A percentile compares a stretch with the other conserved stretches of the same genome.
Conservation (phyloP, 2,888 invertebrate genomes). For the Drosophila colorata region DNA sequence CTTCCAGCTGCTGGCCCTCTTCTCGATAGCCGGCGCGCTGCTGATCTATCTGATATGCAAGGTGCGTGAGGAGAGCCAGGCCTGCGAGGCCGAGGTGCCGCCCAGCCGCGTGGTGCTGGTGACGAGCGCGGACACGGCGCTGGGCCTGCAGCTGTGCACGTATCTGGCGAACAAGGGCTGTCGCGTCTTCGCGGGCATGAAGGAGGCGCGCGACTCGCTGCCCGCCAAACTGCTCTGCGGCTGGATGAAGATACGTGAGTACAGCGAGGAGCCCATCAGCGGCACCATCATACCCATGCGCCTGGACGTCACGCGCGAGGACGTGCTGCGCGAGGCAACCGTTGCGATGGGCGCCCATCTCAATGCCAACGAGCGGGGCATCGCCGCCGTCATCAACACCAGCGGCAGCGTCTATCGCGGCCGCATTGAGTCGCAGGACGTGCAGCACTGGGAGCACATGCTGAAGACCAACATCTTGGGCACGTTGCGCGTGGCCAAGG, state of each 20-base stretch:
- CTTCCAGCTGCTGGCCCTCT: constrained; percentile 92
- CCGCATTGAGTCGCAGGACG: constrained; percentile 89
- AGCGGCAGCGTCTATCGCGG: constrained; percentile 92
- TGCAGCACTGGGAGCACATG: constrained; percentile 88
- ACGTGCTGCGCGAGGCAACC: constrained; percentile 91
- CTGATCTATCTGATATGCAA: constrained; percentile 92
- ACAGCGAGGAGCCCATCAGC: constrained; percentile 84
- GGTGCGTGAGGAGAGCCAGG: constrained; percentile 88
- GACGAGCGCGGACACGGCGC: constrained; percentile 92
- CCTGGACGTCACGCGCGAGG: constrained; percentile 92
- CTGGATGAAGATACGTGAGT: constrained; percentile 88
- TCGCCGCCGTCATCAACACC: constrained; percentile 92
- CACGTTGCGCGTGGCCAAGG: constrained; percentile 90
- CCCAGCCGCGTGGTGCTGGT: constrained; percentile 90
- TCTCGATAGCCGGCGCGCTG: constrained; percentile 93
- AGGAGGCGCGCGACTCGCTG: constrained; percentile 87
- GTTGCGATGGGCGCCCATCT: constrained; percentile 92
- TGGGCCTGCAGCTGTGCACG: constrained; percentile 91
- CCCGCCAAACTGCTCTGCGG: constrained; percentile 88
- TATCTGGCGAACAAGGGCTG: constrained; percentile 90
- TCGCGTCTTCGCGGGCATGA: constrained; percentile 91
- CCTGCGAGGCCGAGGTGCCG: constrained; percentile 79
- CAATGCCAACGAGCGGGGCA: constrained; percentile 93
- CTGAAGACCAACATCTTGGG: constrained; percentile 90
- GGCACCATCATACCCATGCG: constrained; percentile 89